Conservation (phyloP, 2,113 vertebrate species). For the Daubentonia madagascariensis region DNA sequence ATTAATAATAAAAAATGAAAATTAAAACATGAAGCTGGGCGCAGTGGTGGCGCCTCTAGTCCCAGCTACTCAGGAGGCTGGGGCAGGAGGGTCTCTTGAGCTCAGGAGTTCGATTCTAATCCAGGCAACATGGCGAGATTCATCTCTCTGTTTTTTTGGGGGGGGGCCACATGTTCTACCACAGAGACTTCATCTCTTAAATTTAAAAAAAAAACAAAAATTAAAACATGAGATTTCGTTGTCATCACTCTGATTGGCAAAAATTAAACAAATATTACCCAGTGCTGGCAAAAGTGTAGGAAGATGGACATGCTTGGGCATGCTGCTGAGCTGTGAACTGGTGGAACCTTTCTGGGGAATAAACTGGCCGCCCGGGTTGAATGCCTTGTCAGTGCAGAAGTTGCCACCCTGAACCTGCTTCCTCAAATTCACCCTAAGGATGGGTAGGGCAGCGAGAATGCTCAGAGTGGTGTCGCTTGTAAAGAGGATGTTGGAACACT, state of each 20-base stretch:
- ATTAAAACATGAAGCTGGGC: too few species aligned
- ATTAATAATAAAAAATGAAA: neutral
- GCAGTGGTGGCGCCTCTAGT: too few species aligned
- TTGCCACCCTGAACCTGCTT: neutral
- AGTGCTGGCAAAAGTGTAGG: neutral
- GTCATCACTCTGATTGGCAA: neutral
- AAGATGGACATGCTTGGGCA: fast-evolving
- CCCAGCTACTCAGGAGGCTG: too few species aligned
- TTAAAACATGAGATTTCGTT: neutral
- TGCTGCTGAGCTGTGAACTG: fast-evolving
- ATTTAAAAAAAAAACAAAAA: neutral
- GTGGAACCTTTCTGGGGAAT: neutral
- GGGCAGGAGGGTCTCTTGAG: too few species aligned
- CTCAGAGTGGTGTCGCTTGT: neutral
- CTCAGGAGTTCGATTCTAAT: too few species aligned
- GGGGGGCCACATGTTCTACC: too few species aligned
- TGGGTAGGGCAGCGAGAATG: neutral
- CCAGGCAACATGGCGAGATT: too few species aligned
- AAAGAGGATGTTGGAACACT: neutral
- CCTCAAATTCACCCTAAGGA: neutral
- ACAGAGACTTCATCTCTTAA: too few species aligned
- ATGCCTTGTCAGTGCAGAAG: neutral
- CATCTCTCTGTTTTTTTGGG: too few species aligned
- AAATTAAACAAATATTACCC: too few species aligned
- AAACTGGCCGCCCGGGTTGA: neutral